These are phyloP conservation scores for Bemisia tabaci DNA, from an alignment of 1,140 invertebrate genomes.

Conservation along the genomic window DNA sequence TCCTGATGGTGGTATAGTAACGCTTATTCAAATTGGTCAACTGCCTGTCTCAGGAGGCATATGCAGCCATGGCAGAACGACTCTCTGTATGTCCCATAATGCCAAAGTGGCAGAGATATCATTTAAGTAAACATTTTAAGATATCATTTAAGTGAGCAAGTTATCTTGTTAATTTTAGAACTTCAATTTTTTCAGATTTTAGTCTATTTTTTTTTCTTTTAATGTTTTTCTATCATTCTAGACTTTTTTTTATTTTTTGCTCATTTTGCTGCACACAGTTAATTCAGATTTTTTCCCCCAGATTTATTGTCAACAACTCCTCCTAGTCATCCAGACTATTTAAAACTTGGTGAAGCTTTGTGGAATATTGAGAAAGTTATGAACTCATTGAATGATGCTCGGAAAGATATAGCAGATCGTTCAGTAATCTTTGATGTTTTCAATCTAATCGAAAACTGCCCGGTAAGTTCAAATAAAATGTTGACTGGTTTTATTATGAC, in stretches of 20 bases:
- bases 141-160: too few relatives aligned
- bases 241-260: neutral
- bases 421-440: neutral
- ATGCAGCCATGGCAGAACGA: too few relatives aligned
- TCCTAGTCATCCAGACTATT: neutral
- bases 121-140: too few relatives aligned
- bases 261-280: neutral
- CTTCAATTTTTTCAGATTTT: too few relatives aligned
- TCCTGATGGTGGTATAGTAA: too few relatives aligned
- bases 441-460: neutral
- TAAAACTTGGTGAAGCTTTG: neutral
- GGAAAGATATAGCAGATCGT: neutral
- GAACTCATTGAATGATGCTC: neutral
- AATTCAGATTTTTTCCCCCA: neutral
- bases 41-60: too few relatives aligned
- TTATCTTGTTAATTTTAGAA: neutral
- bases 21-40: too few relatives aligned
- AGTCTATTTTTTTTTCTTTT: too few relatives aligned
- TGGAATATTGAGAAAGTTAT: neutral
- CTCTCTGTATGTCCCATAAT: too few relatives aligned
- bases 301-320: neutral
- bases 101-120: too few relatives aligned
- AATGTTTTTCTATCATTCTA: neutral
- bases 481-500: too few relatives aligned
- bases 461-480: too few relatives aligned